phyloP scores from a whole-genome alignment of 2,888 invertebrate genomes.

The Stramonita haemastoma region DNA sequence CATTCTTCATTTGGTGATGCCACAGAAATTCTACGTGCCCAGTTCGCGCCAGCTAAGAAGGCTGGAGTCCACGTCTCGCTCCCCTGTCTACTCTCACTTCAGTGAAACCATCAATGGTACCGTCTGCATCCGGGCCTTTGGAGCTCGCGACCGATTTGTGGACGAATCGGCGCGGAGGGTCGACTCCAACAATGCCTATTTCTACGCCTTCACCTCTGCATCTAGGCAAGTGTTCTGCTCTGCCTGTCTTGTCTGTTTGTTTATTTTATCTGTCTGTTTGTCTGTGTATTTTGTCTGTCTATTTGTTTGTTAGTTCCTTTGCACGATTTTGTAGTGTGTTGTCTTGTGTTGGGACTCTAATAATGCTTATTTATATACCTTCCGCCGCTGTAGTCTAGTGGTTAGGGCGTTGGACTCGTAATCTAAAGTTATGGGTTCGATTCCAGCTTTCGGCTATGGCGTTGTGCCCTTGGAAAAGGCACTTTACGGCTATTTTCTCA shows the following conservation, averaged over 20 bases:
- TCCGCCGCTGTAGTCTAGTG: too few relatives aligned
- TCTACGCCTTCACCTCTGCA: conserved; percentile 65
- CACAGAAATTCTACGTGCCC: conserved; percentile 79
- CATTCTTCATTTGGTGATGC: neutral
- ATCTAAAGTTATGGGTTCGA: too few relatives aligned
- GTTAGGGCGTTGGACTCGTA: too few relatives aligned
- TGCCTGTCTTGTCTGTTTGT: neutral
- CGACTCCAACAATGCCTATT: conserved; percentile 84
- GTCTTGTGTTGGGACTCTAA: too few relatives aligned
- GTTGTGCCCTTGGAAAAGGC: too few relatives aligned
- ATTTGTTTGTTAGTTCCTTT: neutral
- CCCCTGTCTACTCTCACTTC: conserved; percentile 77
- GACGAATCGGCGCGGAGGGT: conserved; percentile 64
- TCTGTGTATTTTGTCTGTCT: neutral
- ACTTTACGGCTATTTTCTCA: too few relatives aligned
- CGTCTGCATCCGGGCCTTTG: conserved; percentile 73
- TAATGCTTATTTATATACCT: too few relatives aligned
- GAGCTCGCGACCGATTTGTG: conserved; percentile 65
- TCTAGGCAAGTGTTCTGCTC: conserved; percentile 54
- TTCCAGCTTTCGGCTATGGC: too few relatives aligned
- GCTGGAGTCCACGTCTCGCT: conserved; percentile 74
- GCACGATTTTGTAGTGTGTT: neutral
- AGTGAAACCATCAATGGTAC: conserved; percentile 80
- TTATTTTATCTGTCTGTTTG: neutral
- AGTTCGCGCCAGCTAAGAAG: conserved; percentile 75